phyloP scores from a whole-genome alignment of 2,888 invertebrate species.

The Caenorhabditis sinica region DNA sequence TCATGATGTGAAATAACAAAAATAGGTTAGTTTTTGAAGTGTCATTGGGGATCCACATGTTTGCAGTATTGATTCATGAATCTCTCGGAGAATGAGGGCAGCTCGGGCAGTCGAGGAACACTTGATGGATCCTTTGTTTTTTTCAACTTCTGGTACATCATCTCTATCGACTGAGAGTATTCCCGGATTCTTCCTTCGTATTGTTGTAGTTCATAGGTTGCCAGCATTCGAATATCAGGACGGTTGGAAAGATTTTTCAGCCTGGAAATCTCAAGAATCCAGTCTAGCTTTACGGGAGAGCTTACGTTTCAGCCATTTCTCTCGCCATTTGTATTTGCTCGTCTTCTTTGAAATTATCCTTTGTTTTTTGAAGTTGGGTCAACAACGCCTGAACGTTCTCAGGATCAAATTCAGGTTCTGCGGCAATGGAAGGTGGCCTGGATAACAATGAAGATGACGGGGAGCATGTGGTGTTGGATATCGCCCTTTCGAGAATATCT shows the following conservation, averaged over 20 bases:
- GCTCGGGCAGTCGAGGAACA: background rate
- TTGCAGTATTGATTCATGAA: conserved; percentile 1
- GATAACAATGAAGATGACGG: background rate
- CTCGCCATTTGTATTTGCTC: background rate
- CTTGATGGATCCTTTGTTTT: background rate
- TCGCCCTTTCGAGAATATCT: background rate
- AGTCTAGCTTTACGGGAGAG: background rate
- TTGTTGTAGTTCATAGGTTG: background rate
- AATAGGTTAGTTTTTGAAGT: too few species aligned
- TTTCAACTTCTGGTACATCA: background rate
- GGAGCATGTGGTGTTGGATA: background rate
- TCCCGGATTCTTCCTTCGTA: background rate
- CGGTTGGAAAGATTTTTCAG: background rate
- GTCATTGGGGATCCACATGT: background rate
- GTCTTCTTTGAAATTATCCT: background rate
- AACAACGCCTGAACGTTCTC: background rate
- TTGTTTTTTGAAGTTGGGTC: background rate
- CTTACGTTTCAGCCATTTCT: background rate
- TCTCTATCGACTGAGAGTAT: background rate
- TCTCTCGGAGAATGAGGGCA: background rate
- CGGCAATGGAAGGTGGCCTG: background rate
- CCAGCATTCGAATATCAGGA: background rate
- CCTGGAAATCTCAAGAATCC: background rate
- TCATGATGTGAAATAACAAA: too few species aligned
- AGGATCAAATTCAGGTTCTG: background rate